These are phyloP conservation scores for Boulengeromyrus knoepffleri DNA, from an alignment of 2,113 vertebrate genomes.

Conservation along the genomic window DNA sequence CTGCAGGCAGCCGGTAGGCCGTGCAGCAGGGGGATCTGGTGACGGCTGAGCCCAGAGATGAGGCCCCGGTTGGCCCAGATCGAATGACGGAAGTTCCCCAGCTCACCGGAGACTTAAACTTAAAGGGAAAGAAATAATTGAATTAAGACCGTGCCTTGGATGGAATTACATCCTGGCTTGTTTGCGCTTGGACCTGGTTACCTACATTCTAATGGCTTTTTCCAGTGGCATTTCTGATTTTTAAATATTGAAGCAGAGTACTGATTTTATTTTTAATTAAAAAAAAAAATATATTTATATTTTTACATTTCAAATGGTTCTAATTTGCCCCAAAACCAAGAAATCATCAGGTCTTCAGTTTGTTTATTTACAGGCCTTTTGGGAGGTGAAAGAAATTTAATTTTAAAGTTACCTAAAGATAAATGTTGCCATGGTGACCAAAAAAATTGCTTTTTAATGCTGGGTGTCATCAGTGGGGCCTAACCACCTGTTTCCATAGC, in stretches of 20 bases:
- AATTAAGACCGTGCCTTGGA: constrained; percentile 31
- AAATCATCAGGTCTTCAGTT: not conserved
- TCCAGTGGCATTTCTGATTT: not conserved
- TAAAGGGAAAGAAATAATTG: constrained; percentile 46
- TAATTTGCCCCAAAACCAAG: not conserved
- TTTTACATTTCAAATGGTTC: not conserved
- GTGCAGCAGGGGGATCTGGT: constrained; percentile 50
- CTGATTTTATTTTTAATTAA: not conserved
- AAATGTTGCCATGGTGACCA: constrained; percentile 48
- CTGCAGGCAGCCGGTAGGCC: constrained; percentile 36
- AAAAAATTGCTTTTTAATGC: constrained; percentile 20
- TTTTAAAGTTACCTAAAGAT: constrained; percentile 32
- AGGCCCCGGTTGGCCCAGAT: constrained; percentile 45
- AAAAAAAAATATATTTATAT: not conserved
- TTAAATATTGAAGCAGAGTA: not conserved
- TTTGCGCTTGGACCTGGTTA: constrained; percentile 12
- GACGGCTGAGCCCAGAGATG: constrained; percentile 41
- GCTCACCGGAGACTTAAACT: constrained; percentile 46
- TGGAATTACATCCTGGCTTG: constrained; percentile 33
- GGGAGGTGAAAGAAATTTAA: constrained; percentile 23
- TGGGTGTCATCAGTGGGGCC: constrained; percentile 24
- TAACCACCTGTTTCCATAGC: constrained; percentile 48
- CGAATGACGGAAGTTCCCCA: constrained; percentile 41
- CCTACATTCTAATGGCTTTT: constrained; percentile 16
- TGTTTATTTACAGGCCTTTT: constrained; percentile 27